Evolutionary conservation across 2,888 invertebrate genomes (phyloP), one percentile per base, ranked within the genome.

Genomic region (Axea sp.): DNA sequence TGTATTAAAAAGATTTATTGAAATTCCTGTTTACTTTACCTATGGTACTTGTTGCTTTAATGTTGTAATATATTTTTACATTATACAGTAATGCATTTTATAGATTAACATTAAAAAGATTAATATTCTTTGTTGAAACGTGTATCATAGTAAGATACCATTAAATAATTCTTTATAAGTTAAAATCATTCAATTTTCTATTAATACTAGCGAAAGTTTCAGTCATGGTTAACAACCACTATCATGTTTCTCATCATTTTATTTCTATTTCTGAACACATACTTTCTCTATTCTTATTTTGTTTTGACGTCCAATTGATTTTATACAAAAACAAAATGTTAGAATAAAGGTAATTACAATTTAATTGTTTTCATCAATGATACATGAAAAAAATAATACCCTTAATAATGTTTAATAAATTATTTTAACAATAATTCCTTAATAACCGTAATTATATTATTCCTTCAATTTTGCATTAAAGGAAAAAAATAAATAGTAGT

Each of bases 41-140:
- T 45, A 24, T 17, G 17, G 6, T 53, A 53, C 64, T 45, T 65
- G 64, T 53, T 53, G 51, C 43, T 53, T 53, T 43, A 35, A 45
- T 53, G 43, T 33, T 64, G n/a, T 41, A 49, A 41, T 62, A 62
- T 7, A 15, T 14, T 64, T 33, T 41, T 24, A 1, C 15, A n/a
- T 26, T 22, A 62, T 26, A 31, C n/a, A n/a, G n/a, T 49, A 64
- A 51, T 37, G 8, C 49, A 47, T 11, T 37, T 41, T 53, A 64
- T 51, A 28, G 49, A 64, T 41, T 12, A 3, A 17, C 22, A 53
- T 62, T 9, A 33, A 53, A 53, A 43, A 33, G 53, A 43, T 64
- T 53, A 31, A 53, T 49, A 41, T 41, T 51, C 39, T 33, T 31
- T 1, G 1, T 9, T 12, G n/a, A 26, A 11, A 0, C 9, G n/a